These are phyloP conservation scores for Sorex araneus DNA, from an alignment of 2,113 vertebrate genomes.

Conservation along the genomic window DNA sequence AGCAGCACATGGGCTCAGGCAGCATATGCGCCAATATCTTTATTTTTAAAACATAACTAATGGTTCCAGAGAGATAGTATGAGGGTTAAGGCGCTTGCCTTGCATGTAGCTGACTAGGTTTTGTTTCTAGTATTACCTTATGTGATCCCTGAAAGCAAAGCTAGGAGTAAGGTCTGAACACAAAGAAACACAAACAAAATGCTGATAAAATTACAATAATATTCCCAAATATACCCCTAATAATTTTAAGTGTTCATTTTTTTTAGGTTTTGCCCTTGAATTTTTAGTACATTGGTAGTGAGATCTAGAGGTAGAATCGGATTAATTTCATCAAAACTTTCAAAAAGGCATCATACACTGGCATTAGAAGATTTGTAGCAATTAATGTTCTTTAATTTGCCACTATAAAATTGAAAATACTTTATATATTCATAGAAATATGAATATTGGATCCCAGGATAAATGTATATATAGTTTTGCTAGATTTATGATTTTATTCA, in stretches of 20 bases:
- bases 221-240: conserved; percentile 23
- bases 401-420: neutral
- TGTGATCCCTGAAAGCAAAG: too few species aligned
- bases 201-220: conserved; percentile 36
- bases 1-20: too few species aligned
- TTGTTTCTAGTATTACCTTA: too few species aligned
- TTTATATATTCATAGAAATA: conserved; percentile 9
- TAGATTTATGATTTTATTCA: too few species aligned
- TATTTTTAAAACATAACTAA: conserved; percentile 34
- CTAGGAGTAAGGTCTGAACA: too few species aligned
- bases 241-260: conserved; percentile 42
- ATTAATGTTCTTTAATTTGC: conserved; percentile 12
- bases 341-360: neutral
- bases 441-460: neutral
- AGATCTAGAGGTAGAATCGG: neutral
- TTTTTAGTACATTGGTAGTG: conserved; percentile 6
- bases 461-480: neutral
- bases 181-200: too few species aligned
- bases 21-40: too few species aligned
- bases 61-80: too few species aligned
- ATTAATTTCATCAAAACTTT: conserved; percentile 44
- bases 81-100: too few species aligned
- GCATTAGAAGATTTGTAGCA: neutral
- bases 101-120: too few species aligned
- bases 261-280: neutral